Percentiles rank a stretch among this genome's conserved stretches.
Conservation (phyloP, 2,113 vertebrate genomes). For the Amia ocellicauda region DNA sequence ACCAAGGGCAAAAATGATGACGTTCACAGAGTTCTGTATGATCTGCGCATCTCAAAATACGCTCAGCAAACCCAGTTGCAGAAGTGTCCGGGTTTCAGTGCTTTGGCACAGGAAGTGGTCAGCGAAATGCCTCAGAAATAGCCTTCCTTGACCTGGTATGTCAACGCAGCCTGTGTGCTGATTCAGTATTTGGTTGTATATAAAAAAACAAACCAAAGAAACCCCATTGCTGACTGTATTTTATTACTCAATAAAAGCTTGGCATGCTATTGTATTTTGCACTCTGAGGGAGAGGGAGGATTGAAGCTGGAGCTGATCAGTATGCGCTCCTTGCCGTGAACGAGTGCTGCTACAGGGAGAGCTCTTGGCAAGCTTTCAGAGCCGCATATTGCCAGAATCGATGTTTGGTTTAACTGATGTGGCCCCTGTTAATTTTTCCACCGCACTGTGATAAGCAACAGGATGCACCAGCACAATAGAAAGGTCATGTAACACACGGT, state of each 20-base stretch:
- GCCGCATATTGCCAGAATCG: neutral
- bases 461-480: neutral
- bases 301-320: neutral
- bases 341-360: neutral
- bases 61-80: too few relatives aligned
- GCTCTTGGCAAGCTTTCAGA: slow-evolving; percentile 11
- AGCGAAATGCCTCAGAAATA: too few relatives aligned
- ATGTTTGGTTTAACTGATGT: neutral
- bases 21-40: too few relatives aligned
- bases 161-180: too few relatives aligned
- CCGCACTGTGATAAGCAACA: neutral
- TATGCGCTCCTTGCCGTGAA: neutral
- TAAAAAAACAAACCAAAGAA: too few relatives aligned
- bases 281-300: neutral
- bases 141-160: too few relatives aligned
- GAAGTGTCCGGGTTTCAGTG: too few relatives aligned
- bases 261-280: neutral
- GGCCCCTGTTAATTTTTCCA: slow-evolving; percentile 12
- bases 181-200: too few relatives aligned
- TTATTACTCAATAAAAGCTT: neutral
- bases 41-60: too few relatives aligned
- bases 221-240: neutral
- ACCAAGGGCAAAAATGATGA: too few relatives aligned
- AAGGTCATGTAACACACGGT: neutral
- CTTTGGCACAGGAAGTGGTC: too few relatives aligned